Conservation (phyloP, 1,140 invertebrate genomes). For the Nymphalis io region DNA sequence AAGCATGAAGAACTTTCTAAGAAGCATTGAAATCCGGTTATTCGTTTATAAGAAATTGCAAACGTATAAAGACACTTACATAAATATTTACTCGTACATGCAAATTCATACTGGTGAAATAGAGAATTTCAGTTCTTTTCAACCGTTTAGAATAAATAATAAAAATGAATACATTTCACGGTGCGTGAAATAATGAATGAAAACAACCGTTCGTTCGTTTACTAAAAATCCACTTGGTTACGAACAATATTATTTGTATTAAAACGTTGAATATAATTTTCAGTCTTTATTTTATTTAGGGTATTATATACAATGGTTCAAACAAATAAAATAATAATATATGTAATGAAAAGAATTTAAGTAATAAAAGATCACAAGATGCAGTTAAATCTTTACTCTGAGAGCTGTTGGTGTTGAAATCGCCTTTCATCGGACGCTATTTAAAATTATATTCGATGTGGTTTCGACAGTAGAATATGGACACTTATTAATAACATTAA, state of each 20-base stretch:
- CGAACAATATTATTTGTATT: neutral
- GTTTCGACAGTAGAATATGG: conserved; percentile 46
- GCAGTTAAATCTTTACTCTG: conserved; percentile 8
- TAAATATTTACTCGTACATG: conserved; percentile 8
- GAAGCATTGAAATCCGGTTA: neutral
- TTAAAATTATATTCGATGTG: conserved; percentile 50
- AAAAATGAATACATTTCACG: conserved; percentile 8
- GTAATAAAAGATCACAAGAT: neutral
- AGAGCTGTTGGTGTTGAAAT: conserved; percentile 42
- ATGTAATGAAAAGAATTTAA: neutral
- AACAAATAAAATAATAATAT: no score
- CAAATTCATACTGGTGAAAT: neutral
- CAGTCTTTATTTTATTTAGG: neutral
- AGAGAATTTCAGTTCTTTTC: neutral
- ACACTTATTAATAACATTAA: conserved; percentile 40
- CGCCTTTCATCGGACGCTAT: conserved; percentile 52
- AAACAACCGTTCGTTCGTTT: neutral
- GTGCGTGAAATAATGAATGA: conserved; percentile 1
- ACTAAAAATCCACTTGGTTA: neutral
- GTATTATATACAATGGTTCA: neutral
- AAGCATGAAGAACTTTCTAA: neutral
- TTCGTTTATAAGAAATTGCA: neutral
- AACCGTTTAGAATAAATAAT: conserved; percentile 7
- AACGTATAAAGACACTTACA: neutral
- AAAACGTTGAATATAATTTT: neutral